A percentile compares a stretch with the other conserved stretches of the same genome.
These are phyloP conservation scores for Pentalonia nigronervosa DNA, from an alignment of 1,140 invertebrate species.

Conservation along the genomic window DNA sequence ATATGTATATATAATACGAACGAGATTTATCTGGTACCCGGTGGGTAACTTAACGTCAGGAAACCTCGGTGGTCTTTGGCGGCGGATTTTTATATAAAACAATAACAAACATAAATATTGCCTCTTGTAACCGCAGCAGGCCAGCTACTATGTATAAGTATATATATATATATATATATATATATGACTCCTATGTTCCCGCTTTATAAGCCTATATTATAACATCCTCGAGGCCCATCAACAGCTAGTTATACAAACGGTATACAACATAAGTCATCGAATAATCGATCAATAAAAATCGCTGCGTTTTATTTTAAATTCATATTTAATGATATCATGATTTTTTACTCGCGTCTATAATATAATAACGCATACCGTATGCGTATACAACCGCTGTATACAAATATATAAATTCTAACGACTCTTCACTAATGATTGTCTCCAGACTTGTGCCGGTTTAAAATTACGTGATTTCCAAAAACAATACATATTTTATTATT, in stretches of 20 bases:
- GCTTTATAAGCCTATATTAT: not conserved
- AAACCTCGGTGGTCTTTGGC: conserved; percentile 43
- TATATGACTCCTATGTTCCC: not conserved
- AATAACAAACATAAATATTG: conserved; percentile 34
- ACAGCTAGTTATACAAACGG: not conserved
- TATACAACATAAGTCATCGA: not conserved
- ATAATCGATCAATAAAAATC: not conserved
- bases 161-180: too few species aligned
- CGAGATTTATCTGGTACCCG: conserved; percentile 21
- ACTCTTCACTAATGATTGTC: not conserved
- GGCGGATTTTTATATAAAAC: conserved; percentile 13
- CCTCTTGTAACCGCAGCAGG: not conserved
- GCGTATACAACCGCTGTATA: too few species aligned
- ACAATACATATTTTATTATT: not conserved
- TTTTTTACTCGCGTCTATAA: not conserved
- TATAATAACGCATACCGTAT: not conserved
- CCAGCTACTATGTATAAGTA: not conserved
- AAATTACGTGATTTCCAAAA: not conserved
- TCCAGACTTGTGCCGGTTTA: not conserved
- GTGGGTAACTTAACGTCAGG: conserved; percentile 13
- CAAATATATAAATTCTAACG: too few species aligned
- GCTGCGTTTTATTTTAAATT: not conserved
- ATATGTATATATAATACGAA: not conserved
- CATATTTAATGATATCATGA: not conserved
- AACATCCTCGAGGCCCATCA: not conserved